These are phyloP conservation scores for pig (Sus scrofa) DNA, from an alignment of 2,113 vertebrate genomes.

Conservation along the genomic window DNA sequence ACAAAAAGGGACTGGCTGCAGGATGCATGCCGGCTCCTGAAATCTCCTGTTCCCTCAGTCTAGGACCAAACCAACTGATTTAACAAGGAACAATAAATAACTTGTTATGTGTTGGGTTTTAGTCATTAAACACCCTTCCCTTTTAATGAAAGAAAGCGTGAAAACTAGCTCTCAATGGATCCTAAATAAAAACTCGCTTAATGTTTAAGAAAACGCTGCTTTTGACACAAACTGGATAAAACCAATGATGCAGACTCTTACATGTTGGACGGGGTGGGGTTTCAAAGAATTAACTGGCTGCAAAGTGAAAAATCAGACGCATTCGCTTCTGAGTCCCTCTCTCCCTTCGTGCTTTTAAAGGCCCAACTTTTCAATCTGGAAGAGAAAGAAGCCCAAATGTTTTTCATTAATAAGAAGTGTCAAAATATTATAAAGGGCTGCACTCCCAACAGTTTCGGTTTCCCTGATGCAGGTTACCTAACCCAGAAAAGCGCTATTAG, in stretches of 20 bases:
- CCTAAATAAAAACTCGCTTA: slow-evolving; percentile 53
- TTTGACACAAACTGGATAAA: slow-evolving; percentile 63
- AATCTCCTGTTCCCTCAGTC: slow-evolving; percentile 1
- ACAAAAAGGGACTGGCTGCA: neutral
- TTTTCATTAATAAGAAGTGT: neutral
- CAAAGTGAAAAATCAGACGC: neutral
- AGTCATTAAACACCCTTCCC: slow-evolving; percentile 64
- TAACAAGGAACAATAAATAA: slow-evolving; percentile 68
- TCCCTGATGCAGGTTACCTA: neutral
- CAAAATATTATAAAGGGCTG: neutral
- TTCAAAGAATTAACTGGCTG: slow-evolving; percentile 63
- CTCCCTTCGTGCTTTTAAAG: neutral
- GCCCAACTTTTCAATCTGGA: neutral
- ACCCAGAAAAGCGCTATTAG: neutral
- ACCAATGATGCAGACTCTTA: neutral
- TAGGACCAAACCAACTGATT: slow-evolving; percentile 44
- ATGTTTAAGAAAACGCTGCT: slow-evolving; percentile 60
- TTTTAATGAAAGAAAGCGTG: slow-evolving; percentile 71
- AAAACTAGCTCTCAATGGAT: slow-evolving; percentile 53
- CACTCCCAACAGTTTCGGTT: neutral
- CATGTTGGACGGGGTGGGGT: neutral
- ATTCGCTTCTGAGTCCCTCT: neutral
- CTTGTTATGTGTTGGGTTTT: neutral
- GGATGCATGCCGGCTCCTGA: neutral
- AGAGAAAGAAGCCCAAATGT: neutral